Evolutionary conservation across 2,797 vertebrate species (phyloP), one percentile per base, ranked within the genome.

Genomic region (Pogonophryne albipinna): DNA sequence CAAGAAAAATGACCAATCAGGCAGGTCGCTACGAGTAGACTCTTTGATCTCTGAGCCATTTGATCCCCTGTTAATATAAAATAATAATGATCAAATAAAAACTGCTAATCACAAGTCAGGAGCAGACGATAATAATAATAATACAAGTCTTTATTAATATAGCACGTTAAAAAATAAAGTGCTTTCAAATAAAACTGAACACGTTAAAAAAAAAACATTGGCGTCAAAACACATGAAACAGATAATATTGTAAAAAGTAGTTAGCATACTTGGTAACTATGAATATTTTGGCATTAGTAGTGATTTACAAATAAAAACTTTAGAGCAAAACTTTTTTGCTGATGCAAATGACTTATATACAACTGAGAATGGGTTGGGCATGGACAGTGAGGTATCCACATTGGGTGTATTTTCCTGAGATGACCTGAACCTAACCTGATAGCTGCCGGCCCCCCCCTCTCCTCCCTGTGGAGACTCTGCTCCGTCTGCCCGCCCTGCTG

Each of bases 401-500:
- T 50, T 41, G 16, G 17, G 44, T 58, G 41, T 14, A 23, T 67
- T 47, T 64, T 34, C 13, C 20, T 17, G 53, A 63, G 62, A 59
- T 65, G 76, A 76, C 81, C 71, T 23, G 46, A 53, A 59, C 34
- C n/a, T 77, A 67, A 84, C 80, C 80, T 69, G 20, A 34, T 6
- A 62, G 57, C 69, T 10, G 3, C 56, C 45, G 27, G 38, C 65
- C 66, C 63, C 69, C 55, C 70, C 42, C 53, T 58, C 23, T 68
- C 44, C 42, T 52, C 66, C 82, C 84, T 13, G 58, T 62, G 71
- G 81, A 82, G 82, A 50, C 64, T 0, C 46, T 20, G 57, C 59
- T 71, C 68, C 34, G 52, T 78, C 61, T 64, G 66, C 60, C 75
- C 3, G 1, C 70, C 86, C 72, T 1, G 50, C 87, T 76, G 85